A percentile compares a stretch with the other conserved stretches of the same genome.
phyloP scores from a whole-genome alignment of 2,797 vertebrate species.

The Balearica regulorum region DNA sequence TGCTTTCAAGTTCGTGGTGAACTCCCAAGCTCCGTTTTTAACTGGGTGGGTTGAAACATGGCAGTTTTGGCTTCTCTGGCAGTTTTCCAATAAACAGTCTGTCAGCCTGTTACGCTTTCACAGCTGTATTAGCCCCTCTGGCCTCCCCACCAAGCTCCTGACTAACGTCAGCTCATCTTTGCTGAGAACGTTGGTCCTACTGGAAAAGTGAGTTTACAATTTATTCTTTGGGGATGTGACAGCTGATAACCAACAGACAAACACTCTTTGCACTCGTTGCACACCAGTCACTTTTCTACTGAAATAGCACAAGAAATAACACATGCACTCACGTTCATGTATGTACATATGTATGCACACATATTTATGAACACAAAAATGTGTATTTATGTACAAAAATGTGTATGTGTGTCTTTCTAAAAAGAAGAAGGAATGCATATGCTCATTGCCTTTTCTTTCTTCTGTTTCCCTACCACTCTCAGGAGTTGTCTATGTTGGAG shows the following conservation, averaged over 20 bases:
- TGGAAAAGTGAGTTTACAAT: constrained; percentile 28
- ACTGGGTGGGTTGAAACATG: neutral
- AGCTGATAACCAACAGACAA: neutral
- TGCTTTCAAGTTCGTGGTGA: neutral
- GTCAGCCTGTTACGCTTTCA: constrained; percentile 35
- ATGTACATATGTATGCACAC: neutral
- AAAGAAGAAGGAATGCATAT: neutral
- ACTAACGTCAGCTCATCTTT: constrained; percentile 1
- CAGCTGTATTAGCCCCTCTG: constrained; percentile 31
- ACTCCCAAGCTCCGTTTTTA: neutral
- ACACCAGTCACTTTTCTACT: neutral
- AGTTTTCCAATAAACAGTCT: constrained; percentile 35
- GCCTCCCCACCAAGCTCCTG: constrained; percentile 16
- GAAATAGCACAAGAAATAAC: neutral
- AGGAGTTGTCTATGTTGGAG: neutral
- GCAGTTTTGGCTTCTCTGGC: constrained; percentile 21
- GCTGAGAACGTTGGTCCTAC: neutral
- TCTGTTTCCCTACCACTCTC: neutral
- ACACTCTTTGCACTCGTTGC: neutral
- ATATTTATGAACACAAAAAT: neutral
- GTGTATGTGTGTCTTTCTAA: neutral
- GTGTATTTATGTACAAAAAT: neutral
- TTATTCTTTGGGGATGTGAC: neutral
- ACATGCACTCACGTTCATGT: neutral
- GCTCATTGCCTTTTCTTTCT: neutral